Evolutionary conservation across 1,140 invertebrate genomes (phyloP).

Genomic region (Bombus difficillimus): DNA sequence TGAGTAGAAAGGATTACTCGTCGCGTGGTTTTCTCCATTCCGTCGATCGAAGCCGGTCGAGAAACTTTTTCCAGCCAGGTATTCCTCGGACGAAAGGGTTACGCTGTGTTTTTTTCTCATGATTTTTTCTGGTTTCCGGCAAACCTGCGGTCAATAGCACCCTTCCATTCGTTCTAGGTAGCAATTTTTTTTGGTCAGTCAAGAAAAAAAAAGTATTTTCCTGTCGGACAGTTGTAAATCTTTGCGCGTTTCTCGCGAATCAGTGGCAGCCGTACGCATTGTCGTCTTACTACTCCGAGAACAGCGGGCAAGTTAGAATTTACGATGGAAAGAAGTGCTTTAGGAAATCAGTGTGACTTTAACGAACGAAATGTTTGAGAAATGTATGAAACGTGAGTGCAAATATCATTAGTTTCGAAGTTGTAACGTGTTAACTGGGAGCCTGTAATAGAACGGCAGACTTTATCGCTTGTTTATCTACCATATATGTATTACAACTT

Average conservation of each 20-base stretch:
- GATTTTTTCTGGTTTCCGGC: slow-evolving; percentile 71
- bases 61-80: slow-evolving; percentile 20
- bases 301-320: too few relatives aligned
- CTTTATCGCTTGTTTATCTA: neutral
- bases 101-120: slow-evolving; percentile 43
- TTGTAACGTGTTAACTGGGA: too few relatives aligned
- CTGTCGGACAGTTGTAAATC: slow-evolving; percentile 43
- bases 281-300: neutral
- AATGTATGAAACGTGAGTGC: neutral
- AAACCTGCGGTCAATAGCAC: slow-evolving; percentile 40
- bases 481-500: neutral
- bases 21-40: slow-evolving; percentile 64
- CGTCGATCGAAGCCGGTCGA: neutral
- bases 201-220: slow-evolving; percentile 23
- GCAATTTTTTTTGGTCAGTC: slow-evolving; percentile 36
- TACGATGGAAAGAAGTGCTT: too few relatives aligned
- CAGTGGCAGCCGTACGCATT: neutral
- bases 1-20: slow-evolving; percentile 24
- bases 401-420: too few relatives aligned
- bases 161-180: slow-evolving; percentile 57
- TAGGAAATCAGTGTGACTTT: too few relatives aligned
- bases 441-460: too few relatives aligned
- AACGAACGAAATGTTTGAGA: too few relatives aligned
- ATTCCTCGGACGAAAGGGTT: slow-evolving; percentile 50
- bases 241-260: neutral